These are phyloP conservation scores for Scarus forsteni DNA, from an alignment of 2,797 vertebrate genomes.

Conservation along the genomic window DNA sequence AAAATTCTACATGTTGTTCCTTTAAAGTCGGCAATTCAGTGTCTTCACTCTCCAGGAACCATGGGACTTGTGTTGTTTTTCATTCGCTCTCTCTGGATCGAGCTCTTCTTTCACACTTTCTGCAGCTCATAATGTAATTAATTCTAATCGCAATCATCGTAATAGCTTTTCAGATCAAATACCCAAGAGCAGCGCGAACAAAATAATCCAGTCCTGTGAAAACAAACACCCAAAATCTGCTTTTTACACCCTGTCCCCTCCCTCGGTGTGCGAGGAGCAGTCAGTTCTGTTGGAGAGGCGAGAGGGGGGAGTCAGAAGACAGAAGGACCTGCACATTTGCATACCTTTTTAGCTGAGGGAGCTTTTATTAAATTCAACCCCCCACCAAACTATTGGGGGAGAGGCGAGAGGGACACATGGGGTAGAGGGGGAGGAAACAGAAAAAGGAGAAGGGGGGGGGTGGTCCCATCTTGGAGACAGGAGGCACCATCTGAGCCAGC, in stretches of 20 bases:
- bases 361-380: constrained; percentile 79
- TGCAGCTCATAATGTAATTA: constrained; percentile 78
- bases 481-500: constrained; percentile 76
- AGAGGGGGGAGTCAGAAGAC: constrained; percentile 56
- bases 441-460: constrained; percentile 32
- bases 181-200: constrained; percentile 75
- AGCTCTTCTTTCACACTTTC: constrained; percentile 68
- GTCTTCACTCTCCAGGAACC: constrained; percentile 62
- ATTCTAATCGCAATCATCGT: constrained; percentile 81
- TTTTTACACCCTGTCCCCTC: constrained; percentile 8
- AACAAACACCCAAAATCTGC: constrained; percentile 71
- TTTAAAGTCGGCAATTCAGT: constrained; percentile 42
- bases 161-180: constrained; percentile 83
- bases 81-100: constrained; percentile 43
- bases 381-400: constrained; percentile 31
- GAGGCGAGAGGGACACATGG: not conserved
- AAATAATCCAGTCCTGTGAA: constrained; percentile 77
- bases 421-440: constrained; percentile 30
- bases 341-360: constrained; percentile 82
- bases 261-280: constrained; percentile 56
- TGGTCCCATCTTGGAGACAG: constrained; percentile 66
- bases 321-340: constrained; percentile 81
- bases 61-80: constrained; percentile 34
- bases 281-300: constrained; percentile 44
- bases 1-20: too few relatives aligned